phyloP scores from a whole-genome alignment of 2,888 invertebrate genomes.

The Epicampocera succincta region DNA sequence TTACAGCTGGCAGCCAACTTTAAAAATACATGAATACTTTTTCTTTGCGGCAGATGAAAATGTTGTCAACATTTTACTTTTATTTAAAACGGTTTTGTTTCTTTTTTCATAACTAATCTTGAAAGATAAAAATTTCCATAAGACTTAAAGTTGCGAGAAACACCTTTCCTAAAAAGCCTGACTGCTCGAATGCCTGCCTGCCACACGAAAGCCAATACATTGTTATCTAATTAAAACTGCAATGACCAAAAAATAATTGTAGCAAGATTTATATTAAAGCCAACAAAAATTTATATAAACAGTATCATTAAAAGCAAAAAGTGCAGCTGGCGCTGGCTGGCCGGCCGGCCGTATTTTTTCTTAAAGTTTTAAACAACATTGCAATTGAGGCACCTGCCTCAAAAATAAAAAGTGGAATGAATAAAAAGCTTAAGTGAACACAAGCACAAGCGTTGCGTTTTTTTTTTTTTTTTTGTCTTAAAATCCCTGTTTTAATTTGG shows the following conservation, averaged over 20 bases:
- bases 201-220: constrained; percentile 8
- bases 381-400: constrained; percentile 52
- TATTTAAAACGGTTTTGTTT: too few species aligned
- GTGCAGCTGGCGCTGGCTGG: constrained; percentile 29
- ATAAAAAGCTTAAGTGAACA: too few species aligned
- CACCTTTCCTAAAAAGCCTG: constrained; percentile 37
- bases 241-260: constrained; percentile 31
- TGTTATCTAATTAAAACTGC: constrained; percentile 41
- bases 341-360: background rate
- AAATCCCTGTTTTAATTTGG: constrained; percentile 53
- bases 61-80: too few species aligned
- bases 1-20: too few species aligned
- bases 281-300: constrained; percentile 13
- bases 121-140: too few species aligned
- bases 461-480: constrained; percentile 3
- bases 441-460: constrained; percentile 3
- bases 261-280: constrained; percentile 36
- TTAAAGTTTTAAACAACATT: background rate
- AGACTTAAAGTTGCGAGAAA: constrained; percentile 1
- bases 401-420: background rate
- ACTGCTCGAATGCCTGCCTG: too few species aligned
- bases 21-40: background rate
- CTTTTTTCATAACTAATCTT: too few species aligned
- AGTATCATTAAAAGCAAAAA: constrained; percentile 22
- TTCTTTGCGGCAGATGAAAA: too few species aligned